A percentile compares a stretch with the other conserved stretches of the same genome.
phyloP scores from a whole-genome alignment of 2,888 invertebrate genomes.

The Hirtodrosophila duncani region DNA sequence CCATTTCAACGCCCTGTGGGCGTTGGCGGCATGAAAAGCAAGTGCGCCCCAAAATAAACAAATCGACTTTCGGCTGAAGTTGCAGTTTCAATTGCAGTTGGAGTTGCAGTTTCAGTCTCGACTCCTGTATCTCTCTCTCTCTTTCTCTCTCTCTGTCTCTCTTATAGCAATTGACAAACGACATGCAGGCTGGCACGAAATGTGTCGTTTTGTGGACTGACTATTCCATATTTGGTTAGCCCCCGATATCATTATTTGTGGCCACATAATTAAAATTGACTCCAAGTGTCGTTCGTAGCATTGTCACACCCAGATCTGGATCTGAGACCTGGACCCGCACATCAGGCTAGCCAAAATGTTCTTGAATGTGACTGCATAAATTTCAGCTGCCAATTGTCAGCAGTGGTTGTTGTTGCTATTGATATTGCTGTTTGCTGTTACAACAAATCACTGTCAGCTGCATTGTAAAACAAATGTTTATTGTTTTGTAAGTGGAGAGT shows the following conservation, averaged over 20 bases:
- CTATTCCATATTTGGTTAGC: constrained; percentile 65
- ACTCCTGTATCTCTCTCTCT: constrained; percentile 16
- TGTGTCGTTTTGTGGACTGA: constrained; percentile 33
- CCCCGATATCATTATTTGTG: constrained; percentile 66
- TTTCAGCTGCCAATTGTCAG: constrained; percentile 55
- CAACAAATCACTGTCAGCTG: constrained; percentile 69
- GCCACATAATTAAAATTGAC: constrained; percentile 74
- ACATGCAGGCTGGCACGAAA: constrained; percentile 23
- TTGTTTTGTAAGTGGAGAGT: constrained; percentile 66
- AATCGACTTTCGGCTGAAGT: not conserved
- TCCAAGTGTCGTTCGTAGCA: constrained; percentile 49
- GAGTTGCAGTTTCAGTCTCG: constrained; percentile 17
- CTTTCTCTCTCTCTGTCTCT: constrained; percentile 1
- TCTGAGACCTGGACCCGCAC: not conserved
- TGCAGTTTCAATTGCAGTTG: constrained; percentile 7
- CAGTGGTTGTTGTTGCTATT: constrained; percentile 21
- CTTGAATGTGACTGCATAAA: constrained; percentile 55
- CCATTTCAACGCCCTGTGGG: constrained; percentile 34
- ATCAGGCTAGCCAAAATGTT: not conserved
- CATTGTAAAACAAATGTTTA: constrained; percentile 67
- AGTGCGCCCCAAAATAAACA: constrained; percentile 37
- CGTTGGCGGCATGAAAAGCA: constrained; percentile 41
- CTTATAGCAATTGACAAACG: constrained; percentile 55
- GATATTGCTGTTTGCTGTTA: constrained; percentile 44
- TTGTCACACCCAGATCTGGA: constrained; percentile 59